Conservation (phyloP, 2,113 vertebrate genomes). For the Platycercus adscitus region DNA sequence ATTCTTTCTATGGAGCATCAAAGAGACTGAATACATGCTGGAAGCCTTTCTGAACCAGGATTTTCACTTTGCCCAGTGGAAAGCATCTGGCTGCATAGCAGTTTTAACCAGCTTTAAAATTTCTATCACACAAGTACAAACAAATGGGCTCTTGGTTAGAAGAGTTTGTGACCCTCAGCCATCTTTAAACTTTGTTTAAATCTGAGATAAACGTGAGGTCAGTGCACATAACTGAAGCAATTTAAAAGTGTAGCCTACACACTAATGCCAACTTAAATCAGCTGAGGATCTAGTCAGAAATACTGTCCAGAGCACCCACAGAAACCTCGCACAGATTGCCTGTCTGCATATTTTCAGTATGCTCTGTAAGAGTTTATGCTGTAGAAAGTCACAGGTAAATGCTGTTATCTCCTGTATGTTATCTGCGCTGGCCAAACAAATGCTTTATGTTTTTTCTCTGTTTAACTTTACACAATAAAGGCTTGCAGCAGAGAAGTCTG, state of each 20-base stretch:
- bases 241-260: background rate
- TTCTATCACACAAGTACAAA: background rate
- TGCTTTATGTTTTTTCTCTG: background rate
- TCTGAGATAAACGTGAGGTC: background rate
- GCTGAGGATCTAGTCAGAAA: background rate
- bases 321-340: background rate
- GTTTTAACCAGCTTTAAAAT: background rate
- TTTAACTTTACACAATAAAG: background rate
- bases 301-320: background rate
- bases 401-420: background rate
- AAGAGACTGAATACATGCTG: background rate
- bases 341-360: background rate
- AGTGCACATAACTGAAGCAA: background rate
- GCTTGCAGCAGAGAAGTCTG: background rate
- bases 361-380: background rate
- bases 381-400: background rate
- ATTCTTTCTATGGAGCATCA: background rate
- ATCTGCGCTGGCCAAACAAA: background rate
- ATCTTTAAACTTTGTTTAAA: conserved; percentile 3
- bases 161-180: background rate
- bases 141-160: background rate
- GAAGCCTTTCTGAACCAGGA: background rate
- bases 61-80: background rate
- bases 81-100: background rate
- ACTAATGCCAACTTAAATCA: background rate